Evolutionary conservation across 1,140 invertebrate genomes (phyloP).

Genomic region (Eupeodes corollae): DNA sequence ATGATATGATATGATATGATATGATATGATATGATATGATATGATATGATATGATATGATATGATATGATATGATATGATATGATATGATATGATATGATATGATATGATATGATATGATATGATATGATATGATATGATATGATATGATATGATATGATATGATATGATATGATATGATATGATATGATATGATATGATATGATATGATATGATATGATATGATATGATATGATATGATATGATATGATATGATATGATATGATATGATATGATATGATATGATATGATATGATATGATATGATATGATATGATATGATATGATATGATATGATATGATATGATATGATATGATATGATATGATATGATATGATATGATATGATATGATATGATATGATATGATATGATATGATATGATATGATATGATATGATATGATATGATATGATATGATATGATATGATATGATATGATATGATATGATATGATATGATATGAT

Average conservation of each 20-base stretch:
- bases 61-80: slow-evolving; percentile 6
- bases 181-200: background rate
- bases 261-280: background rate
- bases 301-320: background rate
- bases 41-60: background rate
- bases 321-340: background rate
- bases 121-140: slow-evolving; percentile 11
- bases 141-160: background rate
- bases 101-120: slow-evolving; percentile 12
- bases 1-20: background rate
- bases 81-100: slow-evolving; percentile 10
- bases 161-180: background rate
- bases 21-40: background rate
- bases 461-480: background rate
- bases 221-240: background rate
- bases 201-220: background rate
- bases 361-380: background rate
- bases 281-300: background rate
- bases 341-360: background rate
- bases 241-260: background rate
- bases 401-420: background rate
- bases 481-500: background rate
- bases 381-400: background rate
- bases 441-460: too few species aligned
- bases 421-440: background rate